Conservation (phyloP, 2,113 vertebrate species). For the Uropsilus gracilis region DNA sequence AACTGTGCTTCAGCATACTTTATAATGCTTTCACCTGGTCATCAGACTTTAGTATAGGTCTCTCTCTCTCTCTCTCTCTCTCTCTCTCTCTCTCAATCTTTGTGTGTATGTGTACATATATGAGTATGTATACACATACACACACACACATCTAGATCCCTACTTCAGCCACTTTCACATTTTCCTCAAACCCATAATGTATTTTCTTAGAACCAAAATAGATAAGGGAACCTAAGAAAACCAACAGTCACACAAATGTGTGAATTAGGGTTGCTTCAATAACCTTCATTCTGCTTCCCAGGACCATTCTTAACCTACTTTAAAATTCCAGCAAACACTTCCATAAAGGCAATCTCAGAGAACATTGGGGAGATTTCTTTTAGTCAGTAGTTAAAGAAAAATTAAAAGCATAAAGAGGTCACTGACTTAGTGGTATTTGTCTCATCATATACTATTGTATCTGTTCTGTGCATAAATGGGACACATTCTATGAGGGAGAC, state of each 20-base stretch:
- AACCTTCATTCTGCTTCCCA: not conserved
- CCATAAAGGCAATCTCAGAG: not conserved
- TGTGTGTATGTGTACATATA: no score
- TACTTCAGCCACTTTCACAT: not conserved
- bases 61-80: no score
- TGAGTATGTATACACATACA: not conserved
- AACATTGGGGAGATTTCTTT: not conserved
- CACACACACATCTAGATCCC: not conserved
- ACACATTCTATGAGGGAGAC: not conserved
- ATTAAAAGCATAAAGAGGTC: not conserved
- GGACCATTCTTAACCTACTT: rapidly evolving
- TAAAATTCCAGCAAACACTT: not conserved
- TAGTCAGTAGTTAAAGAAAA: not conserved
- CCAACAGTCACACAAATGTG: not conserved
- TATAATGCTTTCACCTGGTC: no score
- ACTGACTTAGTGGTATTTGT: not conserved
- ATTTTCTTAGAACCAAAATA: not conserved
- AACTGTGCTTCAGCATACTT: no score
- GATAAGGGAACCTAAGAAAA: not conserved
- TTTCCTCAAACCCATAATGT: not conserved
- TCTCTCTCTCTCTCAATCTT: no score
- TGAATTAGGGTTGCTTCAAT: not conserved
- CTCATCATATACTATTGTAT: not conserved
- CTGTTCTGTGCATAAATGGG: not conserved
- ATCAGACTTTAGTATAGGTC: no score